Evolutionary conservation across 2,888 invertebrate species (phyloP).

Genomic region (Sarcophaga variegata): DNA sequence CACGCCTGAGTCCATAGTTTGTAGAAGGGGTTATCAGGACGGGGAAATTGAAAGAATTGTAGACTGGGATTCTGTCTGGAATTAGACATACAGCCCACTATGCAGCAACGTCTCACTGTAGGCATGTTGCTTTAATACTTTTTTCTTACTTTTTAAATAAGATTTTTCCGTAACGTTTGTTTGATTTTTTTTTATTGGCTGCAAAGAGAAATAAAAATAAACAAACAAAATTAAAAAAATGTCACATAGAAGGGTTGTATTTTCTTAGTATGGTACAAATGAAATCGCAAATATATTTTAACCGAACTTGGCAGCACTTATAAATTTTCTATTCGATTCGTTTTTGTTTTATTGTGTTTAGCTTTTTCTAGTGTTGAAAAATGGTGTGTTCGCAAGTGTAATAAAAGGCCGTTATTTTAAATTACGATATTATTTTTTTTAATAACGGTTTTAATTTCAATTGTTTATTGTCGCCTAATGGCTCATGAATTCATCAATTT

Average conservation of each 20-base stretch:
- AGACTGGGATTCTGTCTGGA: slow-evolving; percentile 78
- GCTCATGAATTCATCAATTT: too few relatives aligned
- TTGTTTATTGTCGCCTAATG: too few relatives aligned
- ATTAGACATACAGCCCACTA: slow-evolving; percentile 79
- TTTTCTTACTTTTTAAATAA: not conserved
- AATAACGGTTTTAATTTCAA: too few relatives aligned
- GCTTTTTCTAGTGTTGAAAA: too few relatives aligned
- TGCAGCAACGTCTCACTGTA: slow-evolving; percentile 80
- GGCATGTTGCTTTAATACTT: slow-evolving; percentile 73
- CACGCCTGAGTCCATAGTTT: slow-evolving; percentile 80
- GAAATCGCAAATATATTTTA: not conserved
- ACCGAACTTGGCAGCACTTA: not conserved
- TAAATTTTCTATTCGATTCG: too few relatives aligned
- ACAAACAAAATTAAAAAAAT: not conserved
- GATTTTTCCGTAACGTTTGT: slow-evolving; percentile 10
- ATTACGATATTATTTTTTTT: too few relatives aligned
- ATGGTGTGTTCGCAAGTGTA: too few relatives aligned
- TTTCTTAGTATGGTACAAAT: too few relatives aligned
- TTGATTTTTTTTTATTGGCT: slow-evolving; percentile 20
- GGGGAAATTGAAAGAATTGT: slow-evolving; percentile 80
- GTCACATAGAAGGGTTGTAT: slow-evolving; percentile 14
- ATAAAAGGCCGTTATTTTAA: too few relatives aligned
- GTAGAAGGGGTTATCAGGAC: slow-evolving; percentile 78
- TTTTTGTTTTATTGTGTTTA: too few relatives aligned
- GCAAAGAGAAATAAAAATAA: slow-evolving; percentile 16